A percentile compares a stretch with the other conserved stretches of the same genome.
Conservation (phyloP, 2,113 vertebrate species). For the Saguinus imperator region DNA sequence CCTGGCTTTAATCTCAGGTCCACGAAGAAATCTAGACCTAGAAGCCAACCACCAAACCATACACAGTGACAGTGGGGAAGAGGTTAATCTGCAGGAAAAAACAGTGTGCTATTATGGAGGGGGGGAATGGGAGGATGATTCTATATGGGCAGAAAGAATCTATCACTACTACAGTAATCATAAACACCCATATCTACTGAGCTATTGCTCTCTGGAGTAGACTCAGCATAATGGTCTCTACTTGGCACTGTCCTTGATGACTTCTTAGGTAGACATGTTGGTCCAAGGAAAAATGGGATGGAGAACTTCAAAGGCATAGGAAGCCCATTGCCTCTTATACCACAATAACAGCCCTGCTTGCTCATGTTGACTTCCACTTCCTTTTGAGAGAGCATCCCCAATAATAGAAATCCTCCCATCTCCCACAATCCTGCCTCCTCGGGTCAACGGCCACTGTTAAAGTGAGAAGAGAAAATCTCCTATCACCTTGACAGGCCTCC, state of each 20-base stretch:
- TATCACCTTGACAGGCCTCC: neutral
- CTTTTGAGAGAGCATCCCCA: neutral
- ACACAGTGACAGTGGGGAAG: rapidly evolving
- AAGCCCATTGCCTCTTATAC: neutral
- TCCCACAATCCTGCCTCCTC: neutral
- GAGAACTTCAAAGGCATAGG: neutral
- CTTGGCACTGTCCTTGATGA: neutral
- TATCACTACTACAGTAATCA: neutral
- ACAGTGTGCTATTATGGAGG: neutral
- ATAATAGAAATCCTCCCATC: neutral
- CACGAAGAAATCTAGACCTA: neutral
- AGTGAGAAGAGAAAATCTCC: neutral
- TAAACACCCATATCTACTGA: neutral
- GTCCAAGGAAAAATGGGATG: neutral
- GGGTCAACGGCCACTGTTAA: neutral
- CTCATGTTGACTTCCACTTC: neutral
- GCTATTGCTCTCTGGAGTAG: neutral
- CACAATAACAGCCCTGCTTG: neutral
- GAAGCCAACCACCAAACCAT: neutral
- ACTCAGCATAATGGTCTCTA: neutral
- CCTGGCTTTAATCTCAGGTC: neutral
- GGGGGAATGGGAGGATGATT: neutral
- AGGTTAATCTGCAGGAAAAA: neutral
- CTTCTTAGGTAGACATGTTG: neutral
- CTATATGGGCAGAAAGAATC: neutral